Evolutionary conservation across 1,140 invertebrate species (phyloP).

Genomic region (Cephus cinctus): DNA sequence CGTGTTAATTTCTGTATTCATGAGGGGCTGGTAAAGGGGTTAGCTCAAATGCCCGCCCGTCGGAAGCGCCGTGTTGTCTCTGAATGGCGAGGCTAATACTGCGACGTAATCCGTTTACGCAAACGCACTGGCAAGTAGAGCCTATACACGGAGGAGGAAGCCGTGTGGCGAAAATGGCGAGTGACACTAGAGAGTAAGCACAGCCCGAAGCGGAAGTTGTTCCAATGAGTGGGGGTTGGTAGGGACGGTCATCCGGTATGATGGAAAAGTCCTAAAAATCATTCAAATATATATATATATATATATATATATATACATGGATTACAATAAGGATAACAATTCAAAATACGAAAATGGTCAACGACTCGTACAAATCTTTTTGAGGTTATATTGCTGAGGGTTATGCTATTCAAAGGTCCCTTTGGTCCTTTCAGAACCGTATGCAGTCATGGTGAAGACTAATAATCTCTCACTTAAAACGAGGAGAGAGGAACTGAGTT

Average conservation of each 20-base stretch:
- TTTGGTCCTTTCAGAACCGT: too few relatives aligned
- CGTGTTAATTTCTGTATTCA: slow-evolving; percentile 16
- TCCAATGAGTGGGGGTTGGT: too few relatives aligned
- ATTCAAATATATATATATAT: not conserved
- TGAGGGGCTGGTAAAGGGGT: slow-evolving; percentile 7
- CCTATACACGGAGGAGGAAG: not conserved
- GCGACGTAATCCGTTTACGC: slow-evolving; percentile 10
- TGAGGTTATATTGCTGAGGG: not conserved
- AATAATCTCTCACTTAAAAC: too few relatives aligned
- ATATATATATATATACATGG: not conserved
- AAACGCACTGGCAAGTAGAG: slow-evolving; percentile 6
- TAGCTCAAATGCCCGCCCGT: too few relatives aligned
- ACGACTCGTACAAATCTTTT: not conserved
- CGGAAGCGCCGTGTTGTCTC: not conserved
- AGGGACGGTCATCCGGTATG: too few relatives aligned
- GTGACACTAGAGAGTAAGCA: too few relatives aligned
- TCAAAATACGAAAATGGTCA: not conserved
- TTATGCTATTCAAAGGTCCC: too few relatives aligned
- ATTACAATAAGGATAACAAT: not conserved
- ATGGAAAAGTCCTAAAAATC: not conserved
- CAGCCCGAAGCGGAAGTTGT: too few relatives aligned
- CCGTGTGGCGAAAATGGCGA: too few relatives aligned
- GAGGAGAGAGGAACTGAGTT: too few relatives aligned
- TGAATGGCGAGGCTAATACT: slow-evolving; percentile 18
- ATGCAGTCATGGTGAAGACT: too few relatives aligned